Percentiles rank a stretch among this genome's conserved stretches.
Conservation (phyloP, 2,888 invertebrate genomes). For the Drosophila tripunctata region DNA sequence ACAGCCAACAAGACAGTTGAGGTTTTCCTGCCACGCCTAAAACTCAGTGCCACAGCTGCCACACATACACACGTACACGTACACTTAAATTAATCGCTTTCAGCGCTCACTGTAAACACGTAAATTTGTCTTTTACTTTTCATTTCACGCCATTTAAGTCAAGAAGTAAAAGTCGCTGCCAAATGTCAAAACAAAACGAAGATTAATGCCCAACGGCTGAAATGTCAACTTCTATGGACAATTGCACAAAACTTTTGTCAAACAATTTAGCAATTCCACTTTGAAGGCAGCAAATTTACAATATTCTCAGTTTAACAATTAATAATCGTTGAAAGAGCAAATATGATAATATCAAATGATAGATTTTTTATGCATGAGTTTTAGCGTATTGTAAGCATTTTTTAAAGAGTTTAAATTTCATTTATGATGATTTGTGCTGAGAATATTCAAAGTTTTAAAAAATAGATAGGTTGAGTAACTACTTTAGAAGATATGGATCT, state of each 20-base stretch:
- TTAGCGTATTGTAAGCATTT: no score
- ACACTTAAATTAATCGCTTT: conserved; percentile 68
- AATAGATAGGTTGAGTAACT: no score
- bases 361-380: no score
- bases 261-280: conserved; percentile 11
- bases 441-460: no score
- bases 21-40: conserved; percentile 34
- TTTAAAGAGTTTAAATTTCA: no score
- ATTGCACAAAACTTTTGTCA: conserved; percentile 19
- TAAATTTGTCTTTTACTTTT: conserved; percentile 64
- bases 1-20: conserved; percentile 10
- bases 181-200: conserved; percentile 48
- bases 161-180: not conserved
- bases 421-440: no score
- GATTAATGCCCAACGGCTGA: conserved; percentile 64
- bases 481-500: no score
- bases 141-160: conserved; percentile 74
- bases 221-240: conserved; percentile 39
- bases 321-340: not conserved
- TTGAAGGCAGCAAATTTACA: conserved; percentile 21
- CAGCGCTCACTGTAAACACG: conserved; percentile 56
- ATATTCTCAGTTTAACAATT: conserved; percentile 2
- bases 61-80: conserved; percentile 18
- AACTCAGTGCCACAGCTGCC: not conserved
- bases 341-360: not conserved